These are phyloP conservation scores for Heterotilapia buettikoferi DNA, from an alignment of 2,113 vertebrate species.

Conservation along the genomic window DNA sequence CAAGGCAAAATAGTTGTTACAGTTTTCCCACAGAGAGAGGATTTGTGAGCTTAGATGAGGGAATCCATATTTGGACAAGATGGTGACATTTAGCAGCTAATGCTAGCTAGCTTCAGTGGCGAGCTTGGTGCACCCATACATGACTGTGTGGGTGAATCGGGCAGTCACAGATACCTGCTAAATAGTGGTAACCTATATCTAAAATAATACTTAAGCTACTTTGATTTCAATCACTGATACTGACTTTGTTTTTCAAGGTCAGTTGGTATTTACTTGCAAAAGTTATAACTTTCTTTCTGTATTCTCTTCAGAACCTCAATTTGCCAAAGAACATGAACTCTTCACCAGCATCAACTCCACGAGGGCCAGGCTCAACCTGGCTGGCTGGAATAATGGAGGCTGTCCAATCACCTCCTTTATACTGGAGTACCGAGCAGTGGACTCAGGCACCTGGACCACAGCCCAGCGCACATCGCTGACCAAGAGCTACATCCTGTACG, in stretches of 20 bases:
- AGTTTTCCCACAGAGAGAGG: neutral
- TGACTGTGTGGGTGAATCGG: neutral
- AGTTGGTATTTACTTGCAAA: neutral
- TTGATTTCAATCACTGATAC: neutral
- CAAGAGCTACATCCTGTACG: slow-evolving; percentile 92
- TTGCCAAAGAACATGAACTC: slow-evolving; percentile 97
- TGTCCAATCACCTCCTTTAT: slow-evolving; percentile 97
- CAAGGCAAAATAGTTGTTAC: neutral
- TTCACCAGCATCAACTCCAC: slow-evolving; percentile 95
- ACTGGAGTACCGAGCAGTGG: slow-evolving; percentile 89
- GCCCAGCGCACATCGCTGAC: slow-evolving; percentile 91
- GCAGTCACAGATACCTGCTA: neutral
- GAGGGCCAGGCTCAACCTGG: slow-evolving; percentile 86
- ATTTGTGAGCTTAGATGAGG: neutral
- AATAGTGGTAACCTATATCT: neutral
- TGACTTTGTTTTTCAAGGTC: neutral
- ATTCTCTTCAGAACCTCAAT: slow-evolving; percentile 85
- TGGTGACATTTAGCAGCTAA: neutral
- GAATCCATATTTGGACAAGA: neutral
- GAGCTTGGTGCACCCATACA: neutral
- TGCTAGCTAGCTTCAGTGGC: neutral
- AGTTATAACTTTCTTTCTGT: neutral
- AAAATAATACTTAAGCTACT: neutral
- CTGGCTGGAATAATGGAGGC: slow-evolving; percentile 97
- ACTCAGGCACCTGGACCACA: slow-evolving; percentile 87